Base-by-base conservation (phyloP, 2,797 vertebrate genomes). In the Sebastes miniatus region DNA sequence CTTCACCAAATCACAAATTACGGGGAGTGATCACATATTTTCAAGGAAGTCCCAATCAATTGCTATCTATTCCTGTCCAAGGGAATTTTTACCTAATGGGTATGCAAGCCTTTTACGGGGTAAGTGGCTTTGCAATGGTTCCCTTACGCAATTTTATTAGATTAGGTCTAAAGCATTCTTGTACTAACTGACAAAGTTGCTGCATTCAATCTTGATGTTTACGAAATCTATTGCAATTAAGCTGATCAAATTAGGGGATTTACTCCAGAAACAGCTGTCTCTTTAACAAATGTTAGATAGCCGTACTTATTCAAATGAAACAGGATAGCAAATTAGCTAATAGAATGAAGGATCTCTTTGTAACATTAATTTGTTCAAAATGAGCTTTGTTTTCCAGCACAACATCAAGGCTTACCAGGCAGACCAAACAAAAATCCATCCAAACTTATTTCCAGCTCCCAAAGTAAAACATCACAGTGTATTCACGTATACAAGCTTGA, bases 151-250 rank as follows among this genome's bases (percentile, higher is more conserved):
- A 85, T 90, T 88, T 95, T 93, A 96, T 96, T 96, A 94, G 94
- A 96, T 96, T 96, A 96, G 52, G 73, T 91, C 93, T 95, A 95
- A 96, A 96, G 92, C 92, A 91, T 94, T 91, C 93, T 94, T 93
- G 92, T 88, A 93, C 93, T 93, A 95, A 95, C 94, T 93, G 95
- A 95, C 94, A 95, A 94, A 93, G 93, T 95, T 95, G 92, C 91
- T 89, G 94, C 93, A 86, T 94, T 96, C 95, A 96, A 96, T 96
- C 95, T 95, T 95, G 94, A 96, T 96, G 95, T 96, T 96, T 95
- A 93, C 94, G 58, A 92, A 96, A 95, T 96, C 94, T 94, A 95
- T 95, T 91, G 94, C 92, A 96, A 96, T 96, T 96, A 96, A 87
- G 89, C 66, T 95, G 93, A 96, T 96, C 93, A 92, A 95, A 96